Evolutionary conservation across 2,113 vertebrate genomes (phyloP), one percentile per base, ranked within the genome.

Genomic region (Ceyx cyanopectus): DNA sequence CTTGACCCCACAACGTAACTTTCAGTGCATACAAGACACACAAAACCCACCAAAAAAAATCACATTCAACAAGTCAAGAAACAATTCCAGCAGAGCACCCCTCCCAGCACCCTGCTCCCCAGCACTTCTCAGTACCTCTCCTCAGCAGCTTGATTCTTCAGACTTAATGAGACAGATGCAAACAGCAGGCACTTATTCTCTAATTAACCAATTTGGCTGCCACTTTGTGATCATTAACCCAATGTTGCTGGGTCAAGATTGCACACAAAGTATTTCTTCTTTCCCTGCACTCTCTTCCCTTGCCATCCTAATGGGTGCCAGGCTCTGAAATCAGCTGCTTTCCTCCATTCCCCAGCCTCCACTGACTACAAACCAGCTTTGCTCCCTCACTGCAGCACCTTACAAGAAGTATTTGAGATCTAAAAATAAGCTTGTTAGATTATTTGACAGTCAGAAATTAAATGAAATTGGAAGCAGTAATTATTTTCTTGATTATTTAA

Each of bases 401-500:
- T 84, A 16, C 61, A 45, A 92, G 92, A 94, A 11, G 65, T 16
- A 48, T 83, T 82, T 9, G 43, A 89, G 81, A 85, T 89, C 89
- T 95, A 96, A 94, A 96, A 96, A 96, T 95, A 96, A 93, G 92
- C 92, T 94, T 87, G 84, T 95, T 96, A 92, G 70, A 91, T 91
- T 96, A 95, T 92, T 94, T 96, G 95, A 94, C 95, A 96, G 92
- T 92, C 84, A 82, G 82, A 93, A 96, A 94, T 93, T 92, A 94
- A 92, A 82, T 57, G 41, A 94, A 96, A 96, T 94, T 95, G 95
- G 89, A 94, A 95, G 91, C 66, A 80, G 94, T 80, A 95, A 96
- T 96, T 95, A 95, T 95, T 96, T 92, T 93, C 94, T 74, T 94
- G 92, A 96, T 96, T 96, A 96, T 92, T 96, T 96, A 96, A 96